Base-by-base conservation (phyloP, 2,888 invertebrate species). In the Drosophila nr. medialis region DNA sequence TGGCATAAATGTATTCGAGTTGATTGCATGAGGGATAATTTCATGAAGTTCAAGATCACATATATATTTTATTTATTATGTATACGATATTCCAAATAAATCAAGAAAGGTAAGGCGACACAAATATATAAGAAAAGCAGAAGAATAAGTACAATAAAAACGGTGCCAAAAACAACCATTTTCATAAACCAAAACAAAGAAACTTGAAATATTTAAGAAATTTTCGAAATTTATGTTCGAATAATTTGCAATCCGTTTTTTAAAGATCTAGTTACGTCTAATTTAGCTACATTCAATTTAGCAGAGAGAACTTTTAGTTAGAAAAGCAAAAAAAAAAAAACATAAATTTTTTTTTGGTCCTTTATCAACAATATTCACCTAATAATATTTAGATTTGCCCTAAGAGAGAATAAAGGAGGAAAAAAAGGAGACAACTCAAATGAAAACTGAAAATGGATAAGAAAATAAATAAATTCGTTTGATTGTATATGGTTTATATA, bases 401-500 rank as follows among this genome's bases (percentile, higher is more conserved):
- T 1, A 40, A 15, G 8, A 6, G 15, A 34, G 1, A 29, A 27
- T 24, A 2, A 2, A 24, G 24, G 24, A 24, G 42, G 8, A 7
- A 30, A 13, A 13, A 29, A n/a, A 24, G 4, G 11, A 5, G 24
- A 18, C 21, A 55, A 55, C 27, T 13, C 2, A 60, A 36, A 21
- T 32, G 5, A 27, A 21, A 67, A 61, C 38, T 42, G 34, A 59
- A 32, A 13, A 63, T 32, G 54, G 40, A 30, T 34, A 59, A 40
- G 55, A 64, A 71, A 62, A 27, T 8, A 34, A 51, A 63, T 73
- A 71, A 80, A 73, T 72, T 72, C 65, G 48, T 72, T 72, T 59
- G 75, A 60, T 69, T 73, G 56, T 80, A 78, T 65, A 61, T 81
- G 66, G 75, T 55, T 65, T 72, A 53, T 29, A 29, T 80, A 64